Base-by-base conservation (phyloP, 2,888 invertebrate genomes). In the Cheilosia pagana region DNA sequence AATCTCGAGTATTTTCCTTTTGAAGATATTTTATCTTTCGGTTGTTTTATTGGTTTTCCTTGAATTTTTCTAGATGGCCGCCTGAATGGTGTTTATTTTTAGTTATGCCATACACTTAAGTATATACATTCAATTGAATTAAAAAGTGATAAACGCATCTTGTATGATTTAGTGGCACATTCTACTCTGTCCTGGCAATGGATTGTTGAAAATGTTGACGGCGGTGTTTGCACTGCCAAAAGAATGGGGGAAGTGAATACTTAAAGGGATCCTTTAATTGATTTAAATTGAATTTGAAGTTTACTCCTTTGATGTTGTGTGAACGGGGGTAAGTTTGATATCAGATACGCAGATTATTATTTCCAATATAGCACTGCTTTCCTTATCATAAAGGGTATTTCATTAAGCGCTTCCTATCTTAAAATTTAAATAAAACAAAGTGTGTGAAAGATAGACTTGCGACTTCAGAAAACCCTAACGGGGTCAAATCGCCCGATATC, bases 41-140 rank as follows among this genome's bases (percentile, higher is more conserved):
- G 19, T 48, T 55, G 39, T 78, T 77, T 82, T 67, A 82, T 82
- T 16, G 50, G 67, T 72, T 82, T 81, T 72, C 60, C 31, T 23
- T 65, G 70, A 81, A 81, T 23, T 71, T 53, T 23, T 57, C 28
- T 2, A 28, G 16, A 62, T 3, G 23, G 60, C 35, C 35, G 25
- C 39, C 31, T 68, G 60, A 45, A 48, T 48, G 31, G 60, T 31
- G 43, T 39, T 35, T 79, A 79, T 79, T 67, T 72, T 72, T 79
- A 74, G 65, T 52, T 55, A 52, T 7, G 55, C 5, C 59, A 57
- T 41, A 48, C 70, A 70, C 65, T 65, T 60, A 31, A 52, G 41
- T 52, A 41, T 21, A 65, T 52, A n/a, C n/a, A 28, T 28, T 79
- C 45, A 75, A 86, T 83, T 83, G 82, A 87, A 89, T 89, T 89